phyloP scores from a whole-genome alignment of 37 sponge, comb jelly and placozoan species.

The Eunapius fragilis region DNA sequence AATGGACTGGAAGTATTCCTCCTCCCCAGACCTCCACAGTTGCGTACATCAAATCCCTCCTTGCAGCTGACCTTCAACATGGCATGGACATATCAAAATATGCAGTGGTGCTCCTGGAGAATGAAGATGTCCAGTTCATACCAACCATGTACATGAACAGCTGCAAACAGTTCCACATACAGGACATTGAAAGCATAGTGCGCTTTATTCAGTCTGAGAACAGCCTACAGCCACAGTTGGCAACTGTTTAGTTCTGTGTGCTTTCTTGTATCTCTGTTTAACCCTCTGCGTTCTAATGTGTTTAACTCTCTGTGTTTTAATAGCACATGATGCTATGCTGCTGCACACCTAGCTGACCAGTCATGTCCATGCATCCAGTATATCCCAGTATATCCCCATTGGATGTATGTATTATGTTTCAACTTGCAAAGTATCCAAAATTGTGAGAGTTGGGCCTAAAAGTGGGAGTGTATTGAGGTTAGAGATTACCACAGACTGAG shows the following conservation, averaged over 20 bases:
- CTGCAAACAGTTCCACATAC: slow-evolving; percentile 3
- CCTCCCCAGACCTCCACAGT: not conserved
- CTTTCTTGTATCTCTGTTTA: not conserved
- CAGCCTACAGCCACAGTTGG: not conserved
- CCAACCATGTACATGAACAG: slow-evolving; percentile 12
- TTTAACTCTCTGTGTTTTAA: no score
- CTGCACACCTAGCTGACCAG: not conserved
- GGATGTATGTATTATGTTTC: not conserved
- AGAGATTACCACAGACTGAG: no score
- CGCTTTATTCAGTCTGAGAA: not conserved
- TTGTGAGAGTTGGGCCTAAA: no score
- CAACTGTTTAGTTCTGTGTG: not conserved
- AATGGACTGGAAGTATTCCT: slow-evolving; percentile 9
- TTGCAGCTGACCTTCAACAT: not conserved
- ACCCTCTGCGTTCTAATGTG: not conserved
- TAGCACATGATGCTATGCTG: no score
- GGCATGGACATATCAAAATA: not conserved
- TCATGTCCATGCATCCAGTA: not conserved
- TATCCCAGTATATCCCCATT: not conserved
- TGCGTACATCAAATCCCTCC: not conserved
- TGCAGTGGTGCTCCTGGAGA: slow-evolving; percentile 4
- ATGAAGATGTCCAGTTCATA: slow-evolving; percentile 6
- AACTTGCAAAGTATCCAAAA: no score
- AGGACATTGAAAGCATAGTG: slow-evolving; percentile 19
- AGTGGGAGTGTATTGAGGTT: no score